Percentiles rank a stretch among this genome's conserved stretches.
phyloP scores from a whole-genome alignment of 2,113 vertebrate species.

The Tyrannus savana region DNA sequence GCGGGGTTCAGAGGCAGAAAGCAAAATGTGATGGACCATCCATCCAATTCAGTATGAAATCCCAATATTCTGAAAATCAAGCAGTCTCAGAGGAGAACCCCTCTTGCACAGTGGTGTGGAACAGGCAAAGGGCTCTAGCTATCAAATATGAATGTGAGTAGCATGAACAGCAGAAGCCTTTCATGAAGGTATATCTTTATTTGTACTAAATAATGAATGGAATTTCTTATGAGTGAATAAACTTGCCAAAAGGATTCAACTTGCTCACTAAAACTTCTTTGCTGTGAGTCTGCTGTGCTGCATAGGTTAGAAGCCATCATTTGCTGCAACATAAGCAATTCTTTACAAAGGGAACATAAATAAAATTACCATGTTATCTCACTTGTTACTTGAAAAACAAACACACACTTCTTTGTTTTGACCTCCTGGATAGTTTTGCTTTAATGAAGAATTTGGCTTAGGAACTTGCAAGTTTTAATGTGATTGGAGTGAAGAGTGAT shows the following conservation, averaged over 20 bases:
- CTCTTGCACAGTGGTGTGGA: background rate
- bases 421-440: background rate
- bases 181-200: conserved; percentile 17
- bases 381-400: background rate
- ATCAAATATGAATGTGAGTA: conserved; percentile 31
- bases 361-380: background rate
- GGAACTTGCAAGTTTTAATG: background rate
- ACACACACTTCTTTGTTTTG: background rate
- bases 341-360: background rate
- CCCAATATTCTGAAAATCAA: background rate
- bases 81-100: background rate
- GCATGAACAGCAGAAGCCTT: conserved; percentile 3
- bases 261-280: conserved; percentile 8
- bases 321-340: background rate
- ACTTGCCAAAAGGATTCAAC: conserved; percentile 12
- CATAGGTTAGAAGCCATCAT: background rate
- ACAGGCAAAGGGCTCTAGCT: background rate
- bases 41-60: background rate
- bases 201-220: conserved; percentile 50
- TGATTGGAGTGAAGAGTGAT: background rate
- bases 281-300: background rate
- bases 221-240: conserved; percentile 53
- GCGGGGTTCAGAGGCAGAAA: background rate
- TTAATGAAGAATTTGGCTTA: background rate
- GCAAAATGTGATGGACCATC: background rate